These are phyloP conservation scores for Eupsilia transversa DNA, from an alignment of 2,888 invertebrate genomes.

Conservation along the genomic window DNA sequence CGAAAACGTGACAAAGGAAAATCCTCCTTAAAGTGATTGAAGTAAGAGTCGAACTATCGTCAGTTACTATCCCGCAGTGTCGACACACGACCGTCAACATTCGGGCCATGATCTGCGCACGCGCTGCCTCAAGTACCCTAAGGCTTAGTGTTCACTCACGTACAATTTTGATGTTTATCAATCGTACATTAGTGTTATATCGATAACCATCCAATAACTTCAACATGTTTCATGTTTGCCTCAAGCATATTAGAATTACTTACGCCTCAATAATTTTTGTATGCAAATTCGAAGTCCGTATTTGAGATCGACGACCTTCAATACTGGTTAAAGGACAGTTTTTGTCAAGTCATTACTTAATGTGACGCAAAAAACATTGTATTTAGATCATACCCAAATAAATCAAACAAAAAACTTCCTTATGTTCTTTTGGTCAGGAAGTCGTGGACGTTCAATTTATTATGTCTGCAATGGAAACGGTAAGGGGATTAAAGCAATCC, in stretches of 20 bases:
- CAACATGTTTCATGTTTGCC: constrained; percentile 27
- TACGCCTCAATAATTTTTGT: constrained; percentile 25
- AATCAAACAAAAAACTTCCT: constrained; percentile 15
- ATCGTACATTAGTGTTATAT: constrained; percentile 40
- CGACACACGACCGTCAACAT: constrained; percentile 73
- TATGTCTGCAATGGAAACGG: constrained; percentile 16
- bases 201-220: constrained; percentile 39
- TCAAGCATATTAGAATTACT: constrained; percentile 28
- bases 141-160: constrained; percentile 50
- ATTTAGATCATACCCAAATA: constrained; percentile 25
- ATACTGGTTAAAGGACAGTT: constrained; percentile 26
- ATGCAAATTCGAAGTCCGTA: constrained; percentile 45
- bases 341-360: constrained; percentile 32
- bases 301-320: constrained; percentile 46
- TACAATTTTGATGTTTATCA: constrained; percentile 52
- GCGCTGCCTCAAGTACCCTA: constrained; percentile 66
- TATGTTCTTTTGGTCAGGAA: not conserved
- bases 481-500: constrained; percentile 20
- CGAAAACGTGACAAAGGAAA: constrained; percentile 61
- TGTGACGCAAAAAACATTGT: constrained; percentile 20
- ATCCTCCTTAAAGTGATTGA: constrained; percentile 51
- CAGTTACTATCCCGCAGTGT: constrained; percentile 60
- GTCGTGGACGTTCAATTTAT: not conserved
- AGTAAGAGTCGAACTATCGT: constrained; percentile 51
- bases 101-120: constrained; percentile 69